phyloP scores from a whole-genome alignment of 2,113 vertebrate species.

The Echinops telfairi region DNA sequence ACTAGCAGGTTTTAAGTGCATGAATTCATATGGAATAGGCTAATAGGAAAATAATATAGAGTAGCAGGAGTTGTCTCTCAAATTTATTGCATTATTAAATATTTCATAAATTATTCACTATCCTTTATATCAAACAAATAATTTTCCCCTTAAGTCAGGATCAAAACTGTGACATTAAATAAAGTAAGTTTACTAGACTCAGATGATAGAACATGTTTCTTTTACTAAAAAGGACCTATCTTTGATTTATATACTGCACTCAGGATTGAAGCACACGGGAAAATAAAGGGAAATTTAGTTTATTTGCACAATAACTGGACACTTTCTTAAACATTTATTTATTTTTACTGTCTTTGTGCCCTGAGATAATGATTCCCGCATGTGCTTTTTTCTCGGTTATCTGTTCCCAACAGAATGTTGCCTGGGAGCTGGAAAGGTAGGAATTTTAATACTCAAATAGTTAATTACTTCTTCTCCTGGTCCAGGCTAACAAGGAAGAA shows the following conservation, averaged over 20 bases:
- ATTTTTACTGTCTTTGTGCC: conserved; percentile 38
- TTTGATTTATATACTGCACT: conserved; percentile 44
- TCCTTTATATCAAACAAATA: conserved; percentile 88
- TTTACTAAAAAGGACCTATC: not conserved
- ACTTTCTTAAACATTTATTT: conserved; percentile 66
- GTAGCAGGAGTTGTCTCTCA: conserved; percentile 83
- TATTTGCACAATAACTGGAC: conserved; percentile 54
- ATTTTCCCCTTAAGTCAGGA: conserved; percentile 88
- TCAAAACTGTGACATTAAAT: conserved; percentile 82
- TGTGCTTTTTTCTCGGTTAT: conserved; percentile 66
- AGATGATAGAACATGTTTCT: conserved; percentile 43
- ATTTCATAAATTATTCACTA: conserved; percentile 92
- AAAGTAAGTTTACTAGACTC: conserved; percentile 72
- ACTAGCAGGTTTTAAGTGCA: conserved; percentile 72
- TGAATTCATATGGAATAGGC: conserved; percentile 79
- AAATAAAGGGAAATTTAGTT: conserved; percentile 58
- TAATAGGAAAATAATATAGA: conserved; percentile 84
- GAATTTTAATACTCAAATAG: conserved; percentile 69
- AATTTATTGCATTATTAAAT: conserved; percentile 94
- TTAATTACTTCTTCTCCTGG: conserved; percentile 55
- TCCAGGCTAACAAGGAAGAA: not conserved
- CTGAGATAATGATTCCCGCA: conserved; percentile 68
- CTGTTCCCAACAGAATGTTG: conserved; percentile 67
- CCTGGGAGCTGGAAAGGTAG: conserved; percentile 8
- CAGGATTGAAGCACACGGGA: not conserved